phyloP scores from a whole-genome alignment of 1,140 invertebrate species.

The Aplysia californica region DNA sequence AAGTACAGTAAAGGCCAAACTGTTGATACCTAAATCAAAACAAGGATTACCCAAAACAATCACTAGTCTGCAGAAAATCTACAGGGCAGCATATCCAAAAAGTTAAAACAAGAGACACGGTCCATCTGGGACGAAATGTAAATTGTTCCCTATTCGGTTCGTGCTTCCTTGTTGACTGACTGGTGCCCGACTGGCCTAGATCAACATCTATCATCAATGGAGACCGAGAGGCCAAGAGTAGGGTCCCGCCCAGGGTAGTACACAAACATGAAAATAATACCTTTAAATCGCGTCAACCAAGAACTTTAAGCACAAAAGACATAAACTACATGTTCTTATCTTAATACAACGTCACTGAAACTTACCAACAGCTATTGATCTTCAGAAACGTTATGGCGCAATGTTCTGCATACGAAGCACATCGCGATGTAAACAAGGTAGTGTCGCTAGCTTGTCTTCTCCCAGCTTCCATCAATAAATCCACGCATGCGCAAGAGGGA shows the following conservation, averaged over 20 bases:
- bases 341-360: neutral
- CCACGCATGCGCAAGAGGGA: neutral
- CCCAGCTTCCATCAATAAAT: neutral
- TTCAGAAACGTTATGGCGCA: neutral
- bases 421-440: constrained; percentile 5
- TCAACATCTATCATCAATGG: too few relatives aligned
- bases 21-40: too few relatives aligned
- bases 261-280: neutral
- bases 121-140: too few relatives aligned
- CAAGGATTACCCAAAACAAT: too few relatives aligned
- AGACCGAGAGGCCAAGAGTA: too few relatives aligned
- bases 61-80: too few relatives aligned
- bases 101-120: too few relatives aligned
- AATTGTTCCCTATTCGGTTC: too few relatives aligned
- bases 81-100: too few relatives aligned
- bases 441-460: constrained; percentile 1
- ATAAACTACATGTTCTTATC: neutral
- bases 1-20: too few relatives aligned
- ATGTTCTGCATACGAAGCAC: neutral
- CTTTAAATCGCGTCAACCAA: neutral
- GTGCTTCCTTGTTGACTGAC: too few relatives aligned
- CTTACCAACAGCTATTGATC: neutral
- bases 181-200: too few relatives aligned
- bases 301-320: neutral
- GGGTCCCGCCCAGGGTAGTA: neutral